Evolutionary conservation across 1,140 invertebrate species (phyloP), one percentile per base, ranked within the genome.

Genomic region (Drosophila trapezifrons): DNA sequence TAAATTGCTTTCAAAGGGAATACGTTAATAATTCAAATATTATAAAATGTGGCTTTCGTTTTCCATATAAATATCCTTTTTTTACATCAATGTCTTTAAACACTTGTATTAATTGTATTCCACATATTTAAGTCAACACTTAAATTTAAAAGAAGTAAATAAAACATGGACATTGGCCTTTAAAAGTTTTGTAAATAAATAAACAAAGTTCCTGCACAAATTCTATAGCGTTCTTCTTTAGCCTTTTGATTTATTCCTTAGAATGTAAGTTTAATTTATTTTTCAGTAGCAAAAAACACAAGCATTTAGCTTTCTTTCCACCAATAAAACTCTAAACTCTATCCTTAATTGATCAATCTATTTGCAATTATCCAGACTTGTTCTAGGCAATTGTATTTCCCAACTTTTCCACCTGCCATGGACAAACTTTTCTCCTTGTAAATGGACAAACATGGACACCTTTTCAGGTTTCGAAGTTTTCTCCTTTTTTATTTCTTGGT

Each of bases 401-500:
- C 32, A 57, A 18, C 35, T 37, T 25, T 29, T 4, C 27, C 52
- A 6, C 13, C 18, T 18, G 25, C 4, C 51, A 0, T 1, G 4
- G 43, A 6, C 8, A 8, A 66, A 42, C 13, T 25, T 67, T 66
- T 10, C 37, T 12, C 4, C 40, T 18, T 42, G 20, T 43, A 7
- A 29, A 18, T 29, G 46, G 65, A 51, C 69, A 75, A 75, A 73
- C 59, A 65, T 46, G 64, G 49, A 47, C 49, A 70, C 64, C 42
- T 40, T 70, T 70, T 38, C 9, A 45, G 25, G 8, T n/a, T 0
- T 32, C 25, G 2, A 32, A 29, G 25, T 42, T n/a, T 42, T 47
- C 32, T 22, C 2, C 13, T 10, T 29, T 52, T 20, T 35, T 51
- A 6, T 18, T 20, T 35, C 18, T 29, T 40, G 8, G n/a, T 12